A percentile compares a stretch with the other conserved stretches of the same genome.
Evolutionary conservation across 1,140 invertebrate genomes (phyloP).

Genomic region (Ridgeia piscesae): DNA sequence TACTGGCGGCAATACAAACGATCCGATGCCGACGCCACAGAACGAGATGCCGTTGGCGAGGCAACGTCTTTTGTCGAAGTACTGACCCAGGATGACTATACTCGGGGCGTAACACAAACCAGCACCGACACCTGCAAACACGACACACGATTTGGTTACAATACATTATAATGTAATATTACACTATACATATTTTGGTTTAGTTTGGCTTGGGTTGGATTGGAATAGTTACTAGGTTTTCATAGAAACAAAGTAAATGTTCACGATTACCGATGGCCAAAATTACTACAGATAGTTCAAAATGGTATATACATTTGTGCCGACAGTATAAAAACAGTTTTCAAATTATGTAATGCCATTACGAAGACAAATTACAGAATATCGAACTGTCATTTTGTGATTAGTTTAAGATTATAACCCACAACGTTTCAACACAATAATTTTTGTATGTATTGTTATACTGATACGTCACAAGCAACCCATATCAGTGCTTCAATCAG

Average conservation of each 20-base stretch:
- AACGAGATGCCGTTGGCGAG: conserved; percentile 89
- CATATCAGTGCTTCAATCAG: not conserved
- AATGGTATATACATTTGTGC: no score
- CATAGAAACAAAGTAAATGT: not conserved
- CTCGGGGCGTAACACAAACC: conserved; percentile 89
- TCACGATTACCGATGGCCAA: no score
- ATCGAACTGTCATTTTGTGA: not conserved
- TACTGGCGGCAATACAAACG: conserved; percentile 85
- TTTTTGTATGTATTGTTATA: not conserved
- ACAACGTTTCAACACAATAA: not conserved
- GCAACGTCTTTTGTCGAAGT: conserved; percentile 84
- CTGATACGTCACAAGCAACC: not conserved
- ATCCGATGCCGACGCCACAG: conserved; percentile 78
- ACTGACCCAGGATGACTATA: conserved; percentile 89
- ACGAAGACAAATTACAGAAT: not conserved
- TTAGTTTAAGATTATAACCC: not conserved
- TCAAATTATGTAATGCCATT: not conserved
- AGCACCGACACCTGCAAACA: conserved; percentile 75
- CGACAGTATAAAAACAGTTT: not conserved
- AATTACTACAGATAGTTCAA: no score
- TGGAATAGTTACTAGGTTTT: not conserved
- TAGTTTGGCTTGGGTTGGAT: not conserved
- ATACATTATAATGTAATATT: no score
- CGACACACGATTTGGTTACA: not conserved
- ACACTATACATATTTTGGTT: no score